These are phyloP conservation scores for Erpetoichthys calabaricus DNA, from an alignment of 2,797 vertebrate genomes.

Conservation along the genomic window DNA sequence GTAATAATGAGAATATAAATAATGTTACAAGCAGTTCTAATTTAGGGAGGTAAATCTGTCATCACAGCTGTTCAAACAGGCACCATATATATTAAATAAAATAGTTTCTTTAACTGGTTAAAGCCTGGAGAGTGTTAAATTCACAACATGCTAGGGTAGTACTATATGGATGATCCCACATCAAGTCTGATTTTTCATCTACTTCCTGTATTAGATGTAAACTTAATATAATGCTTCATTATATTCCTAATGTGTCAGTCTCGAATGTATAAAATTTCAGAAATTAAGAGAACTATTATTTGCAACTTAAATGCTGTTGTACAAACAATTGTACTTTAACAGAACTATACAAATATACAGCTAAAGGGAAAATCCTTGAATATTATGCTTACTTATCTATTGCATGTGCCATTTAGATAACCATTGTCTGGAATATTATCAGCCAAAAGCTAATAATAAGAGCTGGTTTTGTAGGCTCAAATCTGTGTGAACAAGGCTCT, in stretches of 20 bases:
- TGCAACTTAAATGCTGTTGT: conserved; percentile 37
- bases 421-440: conserved; percentile 29
- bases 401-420: conserved; percentile 35
- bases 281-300: conserved; percentile 41
- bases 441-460: conserved; percentile 28
- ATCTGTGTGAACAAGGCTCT: conserved; percentile 4
- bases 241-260: conserved; percentile 21
- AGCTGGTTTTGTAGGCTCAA: conserved; percentile 15
- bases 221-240: neutral
- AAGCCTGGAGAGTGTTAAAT: too few relatives aligned
- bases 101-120: too few relatives aligned
- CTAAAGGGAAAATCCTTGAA: conserved; percentile 39
- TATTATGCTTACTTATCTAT: conserved; percentile 41
- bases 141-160: neutral
- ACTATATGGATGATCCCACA: conserved; percentile 12
- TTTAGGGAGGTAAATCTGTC: too few relatives aligned
- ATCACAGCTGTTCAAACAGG: too few relatives aligned
- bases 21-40: neutral
- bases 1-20: too few relatives aligned
- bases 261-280: conserved; percentile 30
- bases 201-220: conserved; percentile 3
- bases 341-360: conserved; percentile 37
- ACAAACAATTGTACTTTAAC: conserved; percentile 46
- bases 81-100: too few relatives aligned
- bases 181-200: conserved; percentile 17